A percentile compares a stretch with the other conserved stretches of the same genome.
Evolutionary conservation across 1,140 invertebrate species (phyloP).

Genomic region (Lordiphosa stackelbergi): DNA sequence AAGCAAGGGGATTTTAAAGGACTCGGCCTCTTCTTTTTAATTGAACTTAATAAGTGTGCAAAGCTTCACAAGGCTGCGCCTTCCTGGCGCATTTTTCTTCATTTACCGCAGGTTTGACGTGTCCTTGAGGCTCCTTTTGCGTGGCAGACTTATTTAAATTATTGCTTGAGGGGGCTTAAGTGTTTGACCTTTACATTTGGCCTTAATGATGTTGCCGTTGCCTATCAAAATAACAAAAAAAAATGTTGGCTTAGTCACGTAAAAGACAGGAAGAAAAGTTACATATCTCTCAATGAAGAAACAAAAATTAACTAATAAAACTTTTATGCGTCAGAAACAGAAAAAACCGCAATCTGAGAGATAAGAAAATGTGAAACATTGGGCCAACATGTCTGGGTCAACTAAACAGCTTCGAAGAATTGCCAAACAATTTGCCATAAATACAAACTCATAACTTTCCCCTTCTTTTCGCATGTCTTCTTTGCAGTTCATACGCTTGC

Average conservation of each 20-base stretch:
- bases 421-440: slow-evolving; percentile 1
- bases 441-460: slow-evolving; percentile 50
- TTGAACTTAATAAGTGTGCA: slow-evolving; percentile 33
- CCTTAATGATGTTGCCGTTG: slow-evolving; percentile 30
- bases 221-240: slow-evolving; percentile 31
- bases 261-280: slow-evolving; percentile 14
- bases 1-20: slow-evolving; percentile 17
- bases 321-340: slow-evolving; percentile 39
- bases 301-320: slow-evolving; percentile 37
- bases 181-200: slow-evolving; percentile 37
- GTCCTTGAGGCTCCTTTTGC: slow-evolving; percentile 24
- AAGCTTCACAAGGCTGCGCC: slow-evolving; percentile 24
- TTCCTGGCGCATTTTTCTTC: slow-evolving; percentile 13
- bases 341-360: slow-evolving; percentile 12
- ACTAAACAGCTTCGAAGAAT: neutral
- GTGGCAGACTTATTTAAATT: slow-evolving; percentile 38
- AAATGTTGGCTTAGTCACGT: slow-evolving; percentile 39
- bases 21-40: slow-evolving; percentile 24
- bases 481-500: slow-evolving; percentile 83
- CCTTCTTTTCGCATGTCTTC: slow-evolving; percentile 26
- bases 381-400: slow-evolving; percentile 33
- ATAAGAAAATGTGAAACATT: slow-evolving; percentile 34
- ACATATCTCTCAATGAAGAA: too few relatives aligned
- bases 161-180: slow-evolving; percentile 28
- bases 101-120: slow-evolving; percentile 2